phyloP scores from a whole-genome alignment of 1,140 invertebrate species.

The Diploscapter pachys region DNA sequence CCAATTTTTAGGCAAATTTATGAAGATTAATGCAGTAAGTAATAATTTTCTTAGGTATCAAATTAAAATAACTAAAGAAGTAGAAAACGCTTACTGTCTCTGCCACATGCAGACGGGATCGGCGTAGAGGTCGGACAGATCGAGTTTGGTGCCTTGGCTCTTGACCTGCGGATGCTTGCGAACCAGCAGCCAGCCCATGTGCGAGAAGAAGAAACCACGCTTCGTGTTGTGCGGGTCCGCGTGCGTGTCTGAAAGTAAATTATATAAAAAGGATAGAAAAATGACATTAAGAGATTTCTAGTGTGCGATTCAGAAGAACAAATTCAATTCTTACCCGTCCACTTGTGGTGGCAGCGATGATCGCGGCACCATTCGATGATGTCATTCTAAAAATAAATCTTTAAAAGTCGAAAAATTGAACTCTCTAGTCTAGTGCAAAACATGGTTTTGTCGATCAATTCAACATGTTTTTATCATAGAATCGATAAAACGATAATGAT shows the following conservation, averaged over 20 bases:
- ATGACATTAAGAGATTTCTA: too few relatives aligned
- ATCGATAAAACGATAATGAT: not conserved
- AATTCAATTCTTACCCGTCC: constrained; percentile 62
- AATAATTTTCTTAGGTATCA: not conserved
- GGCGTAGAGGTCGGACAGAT: constrained; percentile 77
- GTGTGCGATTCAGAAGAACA: too few relatives aligned
- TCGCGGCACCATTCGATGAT: constrained; percentile 89
- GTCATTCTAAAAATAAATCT: constrained; percentile 70
- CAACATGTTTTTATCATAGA: not conserved
- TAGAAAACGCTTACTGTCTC: constrained; percentile 64
- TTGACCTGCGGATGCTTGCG: constrained; percentile 83
- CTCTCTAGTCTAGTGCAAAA: not conserved
- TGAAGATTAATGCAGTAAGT: too few relatives aligned
- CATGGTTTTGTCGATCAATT: too few relatives aligned
- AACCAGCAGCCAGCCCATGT: constrained; percentile 87
- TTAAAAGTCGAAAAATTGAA: not conserved
- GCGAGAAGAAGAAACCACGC: constrained; percentile 90
- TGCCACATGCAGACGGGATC: constrained; percentile 83
- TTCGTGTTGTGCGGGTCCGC: constrained; percentile 92
- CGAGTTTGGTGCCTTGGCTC: constrained; percentile 78
- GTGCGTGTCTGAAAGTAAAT: constrained; percentile 71
- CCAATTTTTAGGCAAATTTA: too few relatives aligned
- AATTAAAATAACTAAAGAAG: not conserved
- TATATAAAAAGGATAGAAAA: too few relatives aligned
- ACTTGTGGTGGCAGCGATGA: constrained; percentile 93